Base-by-base conservation (phyloP, 2,113 vertebrate genomes). In the Pongo abelii region DNA sequence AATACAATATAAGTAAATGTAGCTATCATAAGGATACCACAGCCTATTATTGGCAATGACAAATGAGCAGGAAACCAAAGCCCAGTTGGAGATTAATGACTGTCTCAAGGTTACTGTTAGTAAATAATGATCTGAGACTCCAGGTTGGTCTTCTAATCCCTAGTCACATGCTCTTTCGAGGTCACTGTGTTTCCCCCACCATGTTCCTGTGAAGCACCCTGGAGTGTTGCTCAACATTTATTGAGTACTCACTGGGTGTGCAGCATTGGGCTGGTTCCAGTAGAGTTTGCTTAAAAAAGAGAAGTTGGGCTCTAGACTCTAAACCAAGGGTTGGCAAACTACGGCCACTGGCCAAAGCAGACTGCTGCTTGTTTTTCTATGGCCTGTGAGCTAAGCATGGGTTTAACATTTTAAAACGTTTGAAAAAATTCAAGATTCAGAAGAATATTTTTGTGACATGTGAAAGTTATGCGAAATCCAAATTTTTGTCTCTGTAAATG, bases 11-110 rank as follows among this genome's bases (percentile, higher is more conserved):
- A 96, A 94, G 57, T 61, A 90, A 90, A 92, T 35, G 38, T 25
- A 88, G 30, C 75, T 88, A 35, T 92, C 91, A 25, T 57, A 80
- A 79, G 67, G 79, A 40, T 80, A 84, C 69, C 20, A 50, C 70
- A 84, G 83, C 72, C 77, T 92, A n/a, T 84, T 91, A 30, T 30
- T 38, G 79, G 57, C 72, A 92, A 81, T 88, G 91, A 96, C 67
- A 85, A 94, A 96, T 95, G 84, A 85, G 22, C 30, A 77, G 59
- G 72, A 92, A 96, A 90, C n/a, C 22, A 92, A 83, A 55, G 80
- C 90, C 72, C 23, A 1, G 93, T 93, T 94, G 70, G 97, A 96
- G 81, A 97, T 94, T 95, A 96, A 96, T 97, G 90, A 69, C 85
- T 52, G 55, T 95, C 72, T 96, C 91, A 88, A 93, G 85, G 50